Base-by-base conservation (phyloP, 2,888 invertebrate species). In the Lomographa bimaculata region DNA sequence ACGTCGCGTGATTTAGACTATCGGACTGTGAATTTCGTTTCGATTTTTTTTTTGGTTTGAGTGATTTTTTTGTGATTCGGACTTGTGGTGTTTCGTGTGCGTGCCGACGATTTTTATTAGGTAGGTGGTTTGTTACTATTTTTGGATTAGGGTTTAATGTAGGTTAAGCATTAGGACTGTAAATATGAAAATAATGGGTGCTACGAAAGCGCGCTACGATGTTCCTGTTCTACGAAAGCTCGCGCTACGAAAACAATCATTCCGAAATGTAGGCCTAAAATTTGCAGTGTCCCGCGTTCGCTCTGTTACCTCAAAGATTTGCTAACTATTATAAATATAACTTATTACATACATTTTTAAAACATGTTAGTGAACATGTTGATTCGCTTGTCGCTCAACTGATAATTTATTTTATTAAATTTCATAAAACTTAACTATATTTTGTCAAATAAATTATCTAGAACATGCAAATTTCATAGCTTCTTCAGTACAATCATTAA, bases 21-120 rank as follows among this genome's bases (percentile, higher is more conserved):
- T 54, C 60, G 77, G 75, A 80, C 81, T 79, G 82, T 81, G 77
- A 21, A 20, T 36, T 35, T 38, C 21, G 10, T 29, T 44, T 27
- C n/a, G 26, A 60, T 63, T 64, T 71, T 61, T 63, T 61, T 68
- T 70, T 70, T 65, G 59, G 66, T 73, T 68, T 72, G 60, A 58
- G 72, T 75, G 75, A 53, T 50, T 71, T 71, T 64, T 58, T 67
- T 45, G 54, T 62, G 56, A 63, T 71, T 39, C 33, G 45, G 50
- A 53, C 53, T 53, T 50, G 44, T 53, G 41, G 35, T 42, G 35
- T 42, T 50, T 44, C 25, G 67, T 64, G 66, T 54, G 63, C 28
- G 41, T 34, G 48, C 10, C 42, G 40, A 17, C 50, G 40, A 46
- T 40, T 36, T 57, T 49, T 49, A 29, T 53, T 57, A 57, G 64